phyloP scores from a whole-genome alignment of 2,797 vertebrate genomes.

The Gila robusta region DNA sequence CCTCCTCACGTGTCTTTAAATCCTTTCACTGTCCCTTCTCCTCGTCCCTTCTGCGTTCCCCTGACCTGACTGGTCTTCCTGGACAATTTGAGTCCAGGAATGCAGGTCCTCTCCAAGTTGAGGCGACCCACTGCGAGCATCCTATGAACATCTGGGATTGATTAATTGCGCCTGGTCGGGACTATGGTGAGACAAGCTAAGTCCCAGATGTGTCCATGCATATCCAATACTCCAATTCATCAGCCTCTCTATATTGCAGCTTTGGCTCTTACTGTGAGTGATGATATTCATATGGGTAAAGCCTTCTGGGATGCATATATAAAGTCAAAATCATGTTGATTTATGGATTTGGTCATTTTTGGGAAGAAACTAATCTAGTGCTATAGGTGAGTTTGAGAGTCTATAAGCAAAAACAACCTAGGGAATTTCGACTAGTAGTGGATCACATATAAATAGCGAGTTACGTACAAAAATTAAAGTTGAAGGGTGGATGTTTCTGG shows the following conservation, averaged over 20 bases:
- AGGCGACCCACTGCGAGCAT: slow-evolving; percentile 57
- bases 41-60: slow-evolving; percentile 29
- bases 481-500: background rate
- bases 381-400: background rate
- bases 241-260: slow-evolving; percentile 5
- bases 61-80: slow-evolving; percentile 64
- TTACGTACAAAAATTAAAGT: background rate
- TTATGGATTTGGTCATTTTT: slow-evolving; percentile 14
- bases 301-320: background rate
- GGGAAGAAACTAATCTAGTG: background rate
- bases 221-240: slow-evolving; percentile 46
- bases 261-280: slow-evolving; percentile 18
- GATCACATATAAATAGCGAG: background rate
- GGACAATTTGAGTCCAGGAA: slow-evolving; percentile 68
- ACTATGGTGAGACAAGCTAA: slow-evolving; percentile 35
- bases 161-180: slow-evolving; percentile 63
- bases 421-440: background rate
- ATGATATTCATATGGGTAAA: slow-evolving; percentile 31
- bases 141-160: slow-evolving; percentile 67
- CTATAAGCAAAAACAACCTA: background rate
- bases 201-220: slow-evolving; percentile 52
- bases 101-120: slow-evolving; percentile 59
- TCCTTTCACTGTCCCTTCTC: slow-evolving; percentile 57
- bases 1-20: slow-evolving; percentile 51
- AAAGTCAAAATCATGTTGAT: background rate